These are phyloP conservation scores for Chelon auratus DNA, from an alignment of 2,797 vertebrate species.

Conservation along the genomic window DNA sequence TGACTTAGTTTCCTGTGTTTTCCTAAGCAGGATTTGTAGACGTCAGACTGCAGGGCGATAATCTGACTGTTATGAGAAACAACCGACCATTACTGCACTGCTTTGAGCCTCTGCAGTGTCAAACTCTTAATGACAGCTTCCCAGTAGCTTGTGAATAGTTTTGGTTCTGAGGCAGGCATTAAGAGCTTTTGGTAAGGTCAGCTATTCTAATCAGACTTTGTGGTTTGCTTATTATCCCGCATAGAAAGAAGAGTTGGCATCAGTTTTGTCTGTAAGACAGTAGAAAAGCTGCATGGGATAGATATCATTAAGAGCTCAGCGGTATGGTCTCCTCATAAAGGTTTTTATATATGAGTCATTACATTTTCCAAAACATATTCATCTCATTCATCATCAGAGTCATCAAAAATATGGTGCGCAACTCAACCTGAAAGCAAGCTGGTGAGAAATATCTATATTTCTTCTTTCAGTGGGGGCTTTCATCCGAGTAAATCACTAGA, in stretches of 20 bases:
- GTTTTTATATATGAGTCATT: constrained; percentile 1
- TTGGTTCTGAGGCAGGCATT: constrained; percentile 28
- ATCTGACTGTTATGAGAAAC: constrained; percentile 75
- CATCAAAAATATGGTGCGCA: background rate
- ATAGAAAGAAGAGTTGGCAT: constrained; percentile 9
- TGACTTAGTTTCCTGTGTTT: constrained; percentile 74
- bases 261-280: background rate
- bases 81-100: constrained; percentile 47
- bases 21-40: constrained; percentile 54
- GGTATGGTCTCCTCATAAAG: constrained; percentile 1
- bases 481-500: constrained; percentile 33
- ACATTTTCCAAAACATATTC: constrained; percentile 3
- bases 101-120: constrained; percentile 59
- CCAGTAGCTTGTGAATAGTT: constrained; percentile 62
- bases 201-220: constrained; percentile 28
- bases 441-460: constrained; percentile 15
- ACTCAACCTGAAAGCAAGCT: constrained; percentile 11
- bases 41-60: constrained; percentile 60
- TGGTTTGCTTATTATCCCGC: constrained; percentile 22
- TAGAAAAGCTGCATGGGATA: constrained; percentile 3
- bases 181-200: constrained; percentile 17
- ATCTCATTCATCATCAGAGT: constrained; percentile 11
- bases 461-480: background rate
- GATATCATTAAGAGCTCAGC: constrained; percentile 10
- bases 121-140: constrained; percentile 51